Evolutionary conservation across 64 coral and sea anemone species (phyloP).

Genomic region (Anthopleura sola): DNA sequence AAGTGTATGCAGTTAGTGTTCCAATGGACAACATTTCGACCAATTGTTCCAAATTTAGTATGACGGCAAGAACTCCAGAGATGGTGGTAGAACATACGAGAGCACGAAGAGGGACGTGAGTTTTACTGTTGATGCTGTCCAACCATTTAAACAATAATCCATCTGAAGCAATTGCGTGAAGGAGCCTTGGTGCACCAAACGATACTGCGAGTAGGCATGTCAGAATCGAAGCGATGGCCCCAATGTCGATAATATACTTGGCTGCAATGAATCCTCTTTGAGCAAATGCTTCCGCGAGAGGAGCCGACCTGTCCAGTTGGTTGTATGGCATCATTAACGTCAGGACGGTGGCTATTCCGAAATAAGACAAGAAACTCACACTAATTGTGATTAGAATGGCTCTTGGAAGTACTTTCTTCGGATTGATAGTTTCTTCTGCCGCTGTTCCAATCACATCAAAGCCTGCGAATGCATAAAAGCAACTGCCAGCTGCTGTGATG

Average conservation of each 20-base stretch:
- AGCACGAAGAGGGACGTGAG: slow-evolving; percentile 46
- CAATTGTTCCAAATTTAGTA: slow-evolving; percentile 41
- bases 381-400: slow-evolving; percentile 29
- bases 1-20: slow-evolving; percentile 47
- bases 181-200: neutral
- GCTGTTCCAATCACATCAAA: slow-evolving; percentile 56
- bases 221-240: slow-evolving; percentile 42
- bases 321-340: slow-evolving; percentile 50
- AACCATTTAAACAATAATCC: slow-evolving; percentile 56
- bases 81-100: neutral
- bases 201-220: neutral
- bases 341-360: slow-evolving; percentile 26
- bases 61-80: neutral
- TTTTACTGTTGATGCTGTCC: slow-evolving; percentile 35
- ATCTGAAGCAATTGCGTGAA: slow-evolving; percentile 2
- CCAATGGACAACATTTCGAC: slow-evolving; percentile 60
- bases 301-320: slow-evolving; percentile 13
- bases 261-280: slow-evolving; percentile 22
- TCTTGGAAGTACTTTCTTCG: slow-evolving; percentile 16
- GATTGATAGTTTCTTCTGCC: slow-evolving; percentile 44
- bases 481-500: slow-evolving; percentile 28
- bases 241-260: slow-evolving; percentile 45
- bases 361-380: slow-evolving; percentile 36
- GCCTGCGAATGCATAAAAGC: slow-evolving; percentile 53
- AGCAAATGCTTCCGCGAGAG: slow-evolving; percentile 45